phyloP scores from a whole-genome alignment of 2,113 vertebrate species.

The Halichoeres trimaculatus region DNA sequence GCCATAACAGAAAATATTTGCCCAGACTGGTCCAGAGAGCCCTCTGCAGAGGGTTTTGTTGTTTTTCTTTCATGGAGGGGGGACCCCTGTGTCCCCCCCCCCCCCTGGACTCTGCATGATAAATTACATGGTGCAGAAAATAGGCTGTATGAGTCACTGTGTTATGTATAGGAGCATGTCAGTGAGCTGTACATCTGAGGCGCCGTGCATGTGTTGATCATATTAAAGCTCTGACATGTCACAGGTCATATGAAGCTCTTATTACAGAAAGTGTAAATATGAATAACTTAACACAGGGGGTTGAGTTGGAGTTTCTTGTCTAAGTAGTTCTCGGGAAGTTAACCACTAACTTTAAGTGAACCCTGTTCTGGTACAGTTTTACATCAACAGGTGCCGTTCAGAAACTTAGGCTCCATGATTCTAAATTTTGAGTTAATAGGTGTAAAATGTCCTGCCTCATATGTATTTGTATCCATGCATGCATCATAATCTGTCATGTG shows the following conservation, averaged over 20 bases:
- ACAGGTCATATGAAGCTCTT: neutral
- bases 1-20: constrained; percentile 55
- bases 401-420: too few relatives aligned
- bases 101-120: constrained; percentile 20
- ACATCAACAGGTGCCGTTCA: too few relatives aligned
- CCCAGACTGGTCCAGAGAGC: constrained; percentile 36
- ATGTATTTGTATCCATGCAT: too few relatives aligned
- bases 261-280: too few relatives aligned
- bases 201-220: neutral
- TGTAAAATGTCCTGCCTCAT: too few relatives aligned
- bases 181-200: neutral
- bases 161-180: constrained; percentile 14
- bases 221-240: neutral
- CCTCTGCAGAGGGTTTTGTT: constrained; percentile 38
- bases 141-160: constrained; percentile 39
- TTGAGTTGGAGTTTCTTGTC: too few relatives aligned
- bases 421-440: too few relatives aligned
- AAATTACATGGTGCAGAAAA: constrained; percentile 26
- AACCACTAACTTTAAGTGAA: too few relatives aligned
- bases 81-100: constrained; percentile 47
- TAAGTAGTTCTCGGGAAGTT: too few relatives aligned
- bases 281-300: too few relatives aligned
- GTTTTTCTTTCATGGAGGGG: constrained; percentile 56
- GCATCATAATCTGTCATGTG: too few relatives aligned
- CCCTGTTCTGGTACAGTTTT: too few relatives aligned